A percentile compares a stretch with the other conserved stretches of the same genome.
These are phyloP conservation scores for Elephas maximus DNA, from an alignment of 2,113 vertebrate species.

Conservation along the genomic window DNA sequence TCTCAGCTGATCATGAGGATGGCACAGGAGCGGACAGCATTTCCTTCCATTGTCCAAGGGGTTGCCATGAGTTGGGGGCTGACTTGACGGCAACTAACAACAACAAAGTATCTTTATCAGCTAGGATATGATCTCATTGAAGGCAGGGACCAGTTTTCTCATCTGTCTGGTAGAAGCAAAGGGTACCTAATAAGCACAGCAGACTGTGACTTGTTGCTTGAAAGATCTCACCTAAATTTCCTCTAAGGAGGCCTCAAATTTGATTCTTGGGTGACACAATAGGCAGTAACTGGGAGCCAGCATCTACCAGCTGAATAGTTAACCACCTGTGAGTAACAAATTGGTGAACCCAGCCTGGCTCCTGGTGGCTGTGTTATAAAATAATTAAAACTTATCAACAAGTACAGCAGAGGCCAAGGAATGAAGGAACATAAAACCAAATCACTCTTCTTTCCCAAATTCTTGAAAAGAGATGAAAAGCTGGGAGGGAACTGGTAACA, in stretches of 20 bases:
- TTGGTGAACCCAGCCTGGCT: slow-evolving; percentile 2
- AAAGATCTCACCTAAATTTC: not conserved
- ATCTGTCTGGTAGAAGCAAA: not conserved
- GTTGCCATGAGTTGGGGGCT: not conserved
- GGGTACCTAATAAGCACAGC: not conserved
- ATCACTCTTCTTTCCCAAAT: not conserved
- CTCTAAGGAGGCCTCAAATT: not conserved
- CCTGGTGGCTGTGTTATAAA: slow-evolving; percentile 63
- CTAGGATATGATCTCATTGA: not conserved
- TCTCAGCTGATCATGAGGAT: not conserved
- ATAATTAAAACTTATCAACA: slow-evolving; percentile 61
- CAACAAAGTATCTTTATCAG: not conserved
- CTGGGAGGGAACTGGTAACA: not conserved
- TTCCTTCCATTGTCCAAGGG: not conserved
- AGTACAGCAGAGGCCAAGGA: slow-evolving; percentile 2
- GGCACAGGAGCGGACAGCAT: not conserved
- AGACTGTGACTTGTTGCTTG: not conserved
- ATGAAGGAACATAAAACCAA: not conserved
- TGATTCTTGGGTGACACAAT: not conserved
- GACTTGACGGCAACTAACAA: not conserved
- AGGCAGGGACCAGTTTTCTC: not conserved
- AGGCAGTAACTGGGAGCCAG: not conserved
- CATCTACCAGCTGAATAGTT: slow-evolving; percentile 11
- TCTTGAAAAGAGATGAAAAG: slow-evolving; percentile 17
- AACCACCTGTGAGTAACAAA: not conserved